These are phyloP conservation scores for Siniperca knerii DNA, from an alignment of 2,113 vertebrate genomes.

Conservation along the genomic window DNA sequence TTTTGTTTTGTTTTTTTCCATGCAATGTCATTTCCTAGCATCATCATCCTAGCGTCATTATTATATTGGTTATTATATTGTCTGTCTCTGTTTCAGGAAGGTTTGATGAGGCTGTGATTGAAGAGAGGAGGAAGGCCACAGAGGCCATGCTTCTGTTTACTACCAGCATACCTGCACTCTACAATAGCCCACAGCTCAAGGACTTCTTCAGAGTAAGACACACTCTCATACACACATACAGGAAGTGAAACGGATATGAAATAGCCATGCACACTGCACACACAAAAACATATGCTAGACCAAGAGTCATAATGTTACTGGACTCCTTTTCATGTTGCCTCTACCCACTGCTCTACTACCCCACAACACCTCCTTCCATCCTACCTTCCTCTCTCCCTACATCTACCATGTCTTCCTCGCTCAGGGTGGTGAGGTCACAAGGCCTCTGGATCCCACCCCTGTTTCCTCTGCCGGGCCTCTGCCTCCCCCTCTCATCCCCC, in stretches of 20 bases:
- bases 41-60: not conserved
- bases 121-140: slow-evolving; percentile 89
- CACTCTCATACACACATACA: not conserved
- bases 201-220: slow-evolving; percentile 90
- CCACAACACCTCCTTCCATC: not conserved
- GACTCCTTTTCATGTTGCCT: not conserved
- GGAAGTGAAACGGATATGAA: not conserved
- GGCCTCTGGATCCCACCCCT: slow-evolving; percentile 77
- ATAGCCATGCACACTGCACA: not conserved
- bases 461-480: slow-evolving; percentile 71
- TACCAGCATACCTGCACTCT: slow-evolving; percentile 88
- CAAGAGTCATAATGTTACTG: not conserved
- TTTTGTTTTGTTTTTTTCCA: not conserved
- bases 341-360: not conserved
- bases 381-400: not conserved
- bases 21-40: not conserved
- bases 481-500: slow-evolving; percentile 89
- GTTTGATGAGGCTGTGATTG: slow-evolving; percentile 91
- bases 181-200: slow-evolving; percentile 94
- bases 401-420: not conserved
- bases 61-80: not conserved
- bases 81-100: slow-evolving; percentile 82
- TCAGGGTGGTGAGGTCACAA: slow-evolving; percentile 87
- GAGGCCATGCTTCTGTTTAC: slow-evolving; percentile 89
- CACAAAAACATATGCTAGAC: not conserved